These are phyloP conservation scores for Cottoperca gobio DNA, from an alignment of 2,797 vertebrate species.

Conservation along the genomic window DNA sequence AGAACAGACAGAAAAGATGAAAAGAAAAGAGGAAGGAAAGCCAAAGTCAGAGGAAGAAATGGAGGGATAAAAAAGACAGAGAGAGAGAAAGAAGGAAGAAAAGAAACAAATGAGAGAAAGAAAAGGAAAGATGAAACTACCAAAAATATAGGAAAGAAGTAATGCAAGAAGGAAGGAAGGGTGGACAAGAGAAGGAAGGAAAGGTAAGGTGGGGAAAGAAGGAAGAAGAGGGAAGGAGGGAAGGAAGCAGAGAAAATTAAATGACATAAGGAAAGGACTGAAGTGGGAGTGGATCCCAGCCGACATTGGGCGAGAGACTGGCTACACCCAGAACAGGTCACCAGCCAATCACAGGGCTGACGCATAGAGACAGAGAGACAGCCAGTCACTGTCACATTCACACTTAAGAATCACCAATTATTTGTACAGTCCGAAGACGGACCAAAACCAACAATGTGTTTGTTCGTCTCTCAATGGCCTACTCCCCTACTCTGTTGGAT, in stretches of 20 bases:
- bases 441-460: no score
- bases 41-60: background rate
- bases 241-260: background rate
- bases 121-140: no score
- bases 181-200: background rate
- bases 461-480: no score
- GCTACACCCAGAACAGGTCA: background rate
- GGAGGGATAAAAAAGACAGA: background rate
- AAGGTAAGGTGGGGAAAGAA: background rate
- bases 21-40: background rate
- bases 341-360: background rate
- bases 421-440: background rate
- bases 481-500: no score
- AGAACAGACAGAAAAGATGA: background rate
- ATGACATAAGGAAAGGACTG: accelerated
- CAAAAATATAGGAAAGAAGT: background rate
- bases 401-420: background rate
- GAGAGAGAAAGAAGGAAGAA: background rate
- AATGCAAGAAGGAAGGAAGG: background rate
- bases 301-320: no score
- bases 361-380: background rate
- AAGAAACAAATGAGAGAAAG: background rate
- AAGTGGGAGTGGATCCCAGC: background rate
- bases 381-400: background rate
- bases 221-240: no score